These are phyloP conservation scores for Charina bottae DNA, from an alignment of 2,113 vertebrate species.

Conservation along the genomic window DNA sequence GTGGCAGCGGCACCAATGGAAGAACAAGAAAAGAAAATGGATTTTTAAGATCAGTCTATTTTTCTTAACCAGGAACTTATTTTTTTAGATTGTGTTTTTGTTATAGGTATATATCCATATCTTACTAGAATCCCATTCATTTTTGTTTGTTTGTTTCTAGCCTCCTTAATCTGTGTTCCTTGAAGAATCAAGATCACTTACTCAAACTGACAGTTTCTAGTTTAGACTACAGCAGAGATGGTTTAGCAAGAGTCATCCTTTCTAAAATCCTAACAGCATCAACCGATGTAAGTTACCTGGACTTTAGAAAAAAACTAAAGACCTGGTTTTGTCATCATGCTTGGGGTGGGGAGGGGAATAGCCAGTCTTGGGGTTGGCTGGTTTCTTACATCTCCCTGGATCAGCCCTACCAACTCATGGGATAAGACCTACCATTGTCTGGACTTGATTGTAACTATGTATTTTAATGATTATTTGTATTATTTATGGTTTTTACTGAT, in stretches of 20 bases:
- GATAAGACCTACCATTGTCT: too few relatives aligned
- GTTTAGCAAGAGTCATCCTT: slow-evolving; percentile 94
- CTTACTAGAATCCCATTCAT: slow-evolving; percentile 24
- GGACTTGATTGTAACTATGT: too few relatives aligned
- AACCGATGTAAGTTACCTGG: slow-evolving; percentile 95
- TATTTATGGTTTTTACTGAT: too few relatives aligned
- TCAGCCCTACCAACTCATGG: too few relatives aligned
- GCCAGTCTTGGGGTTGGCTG: too few relatives aligned
- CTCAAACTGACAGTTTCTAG: slow-evolving; percentile 94
- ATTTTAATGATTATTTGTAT: too few relatives aligned
- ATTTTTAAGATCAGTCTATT: background rate
- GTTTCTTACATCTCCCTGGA: too few relatives aligned
- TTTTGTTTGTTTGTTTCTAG: slow-evolving; percentile 66
- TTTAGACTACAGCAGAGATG: slow-evolving; percentile 96
- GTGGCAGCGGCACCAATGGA: background rate
- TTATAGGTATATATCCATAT: background rate
- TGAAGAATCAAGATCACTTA: slow-evolving; percentile 97
- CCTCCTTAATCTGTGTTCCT: slow-evolving; percentile 94
- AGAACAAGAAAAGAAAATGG: background rate
- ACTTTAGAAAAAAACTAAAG: too few relatives aligned
- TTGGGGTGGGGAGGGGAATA: too few relatives aligned
- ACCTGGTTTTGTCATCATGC: too few relatives aligned
- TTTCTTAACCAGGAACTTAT: background rate
- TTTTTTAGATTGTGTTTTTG: background rate
- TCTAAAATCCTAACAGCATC: slow-evolving; percentile 96